Evolutionary conservation across 2,797 vertebrate species (phyloP), one percentile per base, ranked within the genome.

Genomic region (Acridotheres tristis): DNA sequence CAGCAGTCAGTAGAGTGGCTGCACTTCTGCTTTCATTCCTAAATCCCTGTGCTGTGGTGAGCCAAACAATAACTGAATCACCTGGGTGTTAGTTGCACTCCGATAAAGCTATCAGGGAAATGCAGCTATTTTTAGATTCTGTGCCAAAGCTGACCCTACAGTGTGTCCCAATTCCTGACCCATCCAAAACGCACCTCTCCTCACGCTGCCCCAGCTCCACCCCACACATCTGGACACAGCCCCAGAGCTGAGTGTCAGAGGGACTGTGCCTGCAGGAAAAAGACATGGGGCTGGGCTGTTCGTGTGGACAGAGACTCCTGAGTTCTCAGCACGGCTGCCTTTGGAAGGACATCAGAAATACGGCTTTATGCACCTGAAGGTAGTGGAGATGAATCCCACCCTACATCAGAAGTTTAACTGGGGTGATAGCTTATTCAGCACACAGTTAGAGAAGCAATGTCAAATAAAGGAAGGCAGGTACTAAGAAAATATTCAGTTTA

Each of bases 281-380:
- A 8, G 40, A 23, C 7, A 2, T 3, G 27, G 38, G 50, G 10
- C 47, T 5, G 40, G 11, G 7, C 9, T 22, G 10, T 1, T 8
- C 0, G 0, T 10, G 50, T 5, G 30, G 40, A 23, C 62, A 43
- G 5, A n/a, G 42, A 43, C 18, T 48, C n/a, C 34, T 0, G 2
- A 10, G 10, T 7, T 68, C 34, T 14, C 50, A 53, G 13, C 50
- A 26, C 1, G 1, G 47, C 45, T 48, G 62, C 22, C n/a, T 42
- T 69, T 21, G 43, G 38, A 19, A 32, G 61, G n/a, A 30, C 1
- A 0, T 15, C 9, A 62, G 50, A 57, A 66, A 20, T 3, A 53
- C 13, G 10, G 40, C 9, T 84, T 20, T n/a, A 22, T 2, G 12
- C 15, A 21, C 9, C n/a, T 21, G 36, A 50, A 77, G 20, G 7